Percentiles rank a stretch among this genome's conserved stretches.
phyloP scores from a whole-genome alignment of 1,140 invertebrate genomes.

The Aphis gossypii region DNA sequence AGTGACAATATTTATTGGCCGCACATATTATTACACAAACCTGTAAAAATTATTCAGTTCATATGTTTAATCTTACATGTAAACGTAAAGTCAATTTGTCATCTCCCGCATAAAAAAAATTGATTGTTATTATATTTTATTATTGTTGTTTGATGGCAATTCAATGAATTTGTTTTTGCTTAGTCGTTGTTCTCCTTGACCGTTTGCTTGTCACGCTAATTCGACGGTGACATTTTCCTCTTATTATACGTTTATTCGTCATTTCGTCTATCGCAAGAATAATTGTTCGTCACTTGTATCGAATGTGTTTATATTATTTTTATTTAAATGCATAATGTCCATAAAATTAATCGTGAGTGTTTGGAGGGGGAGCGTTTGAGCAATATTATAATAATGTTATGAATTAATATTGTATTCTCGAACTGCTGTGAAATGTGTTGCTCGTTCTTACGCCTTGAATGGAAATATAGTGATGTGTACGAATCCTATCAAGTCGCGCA shows the following conservation, averaged over 20 bases:
- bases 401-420: not conserved
- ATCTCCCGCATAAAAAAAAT: not conserved
- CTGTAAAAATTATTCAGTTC: not conserved
- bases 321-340: not conserved
- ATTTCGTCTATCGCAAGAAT: not conserved
- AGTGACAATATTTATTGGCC: not conserved
- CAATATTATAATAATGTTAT: too few species aligned
- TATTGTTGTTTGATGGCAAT: not conserved
- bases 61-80: not conserved
- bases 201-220: not conserved
- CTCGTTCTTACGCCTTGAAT: not conserved
- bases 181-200: conserved; percentile 17
- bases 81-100: not conserved
- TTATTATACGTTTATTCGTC: not conserved
- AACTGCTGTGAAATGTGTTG: not conserved
- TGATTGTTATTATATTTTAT: not conserved
- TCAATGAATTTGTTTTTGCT: not conserved
- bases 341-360: too few species aligned
- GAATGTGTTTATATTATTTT: not conserved
- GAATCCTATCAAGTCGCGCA: not conserved
- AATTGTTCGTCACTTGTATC: not conserved
- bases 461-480: not conserved
- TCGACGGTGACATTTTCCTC: not conserved
- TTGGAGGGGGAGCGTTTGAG: too few species aligned
- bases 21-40: not conserved